A percentile compares a stretch with the other conserved stretches of the same genome.
These are phyloP conservation scores for Chrysotoxum bicinctum DNA, from an alignment of 2,888 invertebrate species.

Conservation along the genomic window DNA sequence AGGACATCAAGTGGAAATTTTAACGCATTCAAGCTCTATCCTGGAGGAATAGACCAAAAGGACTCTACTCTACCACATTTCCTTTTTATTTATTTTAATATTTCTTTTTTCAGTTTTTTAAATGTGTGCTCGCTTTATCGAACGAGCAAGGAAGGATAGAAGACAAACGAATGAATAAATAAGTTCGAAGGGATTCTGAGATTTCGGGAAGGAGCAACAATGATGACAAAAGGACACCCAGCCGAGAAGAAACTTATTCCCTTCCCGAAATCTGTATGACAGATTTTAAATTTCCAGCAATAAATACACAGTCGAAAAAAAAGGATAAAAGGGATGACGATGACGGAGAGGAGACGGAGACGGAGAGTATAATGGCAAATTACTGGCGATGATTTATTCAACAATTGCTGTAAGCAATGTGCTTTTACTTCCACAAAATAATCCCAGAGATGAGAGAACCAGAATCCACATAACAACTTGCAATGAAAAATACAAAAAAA, in stretches of 20 bases:
- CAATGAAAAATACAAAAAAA: neutral
- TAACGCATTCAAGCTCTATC: slow-evolving; percentile 1
- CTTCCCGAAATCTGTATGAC: slow-evolving; percentile 54
- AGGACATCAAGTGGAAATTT: slow-evolving; percentile 14
- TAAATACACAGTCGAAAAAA: slow-evolving; percentile 51
- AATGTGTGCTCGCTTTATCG: slow-evolving; percentile 3
- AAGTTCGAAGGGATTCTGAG: slow-evolving; percentile 44
- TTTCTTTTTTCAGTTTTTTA: neutral
- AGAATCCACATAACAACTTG: slow-evolving; percentile 15
- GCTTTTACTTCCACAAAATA: slow-evolving; percentile 43
- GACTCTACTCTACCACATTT: neutral
- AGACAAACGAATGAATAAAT: slow-evolving; percentile 67
- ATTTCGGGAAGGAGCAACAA: neutral
- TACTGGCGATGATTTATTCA: slow-evolving; percentile 72
- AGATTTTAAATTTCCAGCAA: slow-evolving; percentile 71
- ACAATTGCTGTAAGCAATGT: slow-evolving; percentile 70
- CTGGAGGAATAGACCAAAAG: neutral
- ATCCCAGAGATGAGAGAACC: too few species aligned
- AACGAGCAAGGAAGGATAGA: neutral
- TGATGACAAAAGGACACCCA: slow-evolving; percentile 27
- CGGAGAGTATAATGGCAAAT: slow-evolving; percentile 65
- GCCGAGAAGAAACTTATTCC: slow-evolving; percentile 33
- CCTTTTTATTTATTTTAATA: neutral
- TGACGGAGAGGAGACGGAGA: slow-evolving; percentile 45
- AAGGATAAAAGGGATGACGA: slow-evolving; percentile 65